phyloP scores from a whole-genome alignment of 2,113 vertebrate species.

The Sphaerodactylus townsendi region DNA sequence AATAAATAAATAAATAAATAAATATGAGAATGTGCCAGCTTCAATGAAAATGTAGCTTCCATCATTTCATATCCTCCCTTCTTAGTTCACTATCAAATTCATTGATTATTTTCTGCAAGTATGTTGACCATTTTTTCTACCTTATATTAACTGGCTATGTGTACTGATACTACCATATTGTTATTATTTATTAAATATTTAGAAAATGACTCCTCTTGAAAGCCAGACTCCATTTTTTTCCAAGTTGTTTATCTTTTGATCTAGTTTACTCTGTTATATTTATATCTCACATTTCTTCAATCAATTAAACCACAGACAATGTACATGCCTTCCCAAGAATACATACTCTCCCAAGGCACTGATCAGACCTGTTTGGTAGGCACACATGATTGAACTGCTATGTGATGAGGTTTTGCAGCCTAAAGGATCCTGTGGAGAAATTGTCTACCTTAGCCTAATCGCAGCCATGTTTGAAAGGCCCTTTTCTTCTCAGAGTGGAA shows the following conservation, averaged over 20 bases:
- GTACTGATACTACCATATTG: no score
- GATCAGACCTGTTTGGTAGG: no score
- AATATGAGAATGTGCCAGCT: not conserved
- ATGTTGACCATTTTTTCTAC: not conserved
- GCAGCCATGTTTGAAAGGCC: no score
- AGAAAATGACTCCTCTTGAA: not conserved
- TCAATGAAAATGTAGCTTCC: not conserved
- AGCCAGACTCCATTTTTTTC: conserved; percentile 8
- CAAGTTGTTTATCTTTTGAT: rapidly evolving
- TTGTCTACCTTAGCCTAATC: no score
- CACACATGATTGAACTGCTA: not conserved
- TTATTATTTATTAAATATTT: not conserved
- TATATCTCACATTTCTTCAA: no score
- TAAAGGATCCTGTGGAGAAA: no score
- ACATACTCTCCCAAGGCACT: no score
- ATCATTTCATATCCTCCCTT: not conserved
- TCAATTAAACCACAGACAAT: no score
- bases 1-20: no score
- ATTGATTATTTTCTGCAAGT: not conserved
- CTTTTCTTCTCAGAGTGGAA: no score
- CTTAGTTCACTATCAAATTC: conserved; percentile 17
- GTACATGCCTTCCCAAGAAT: no score
- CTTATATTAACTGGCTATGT: no score
- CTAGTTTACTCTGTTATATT: not conserved
- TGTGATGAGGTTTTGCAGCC: not conserved